Evolutionary conservation across 2,113 vertebrate species (phyloP).

Genomic region (Peromyscus californicus): DNA sequence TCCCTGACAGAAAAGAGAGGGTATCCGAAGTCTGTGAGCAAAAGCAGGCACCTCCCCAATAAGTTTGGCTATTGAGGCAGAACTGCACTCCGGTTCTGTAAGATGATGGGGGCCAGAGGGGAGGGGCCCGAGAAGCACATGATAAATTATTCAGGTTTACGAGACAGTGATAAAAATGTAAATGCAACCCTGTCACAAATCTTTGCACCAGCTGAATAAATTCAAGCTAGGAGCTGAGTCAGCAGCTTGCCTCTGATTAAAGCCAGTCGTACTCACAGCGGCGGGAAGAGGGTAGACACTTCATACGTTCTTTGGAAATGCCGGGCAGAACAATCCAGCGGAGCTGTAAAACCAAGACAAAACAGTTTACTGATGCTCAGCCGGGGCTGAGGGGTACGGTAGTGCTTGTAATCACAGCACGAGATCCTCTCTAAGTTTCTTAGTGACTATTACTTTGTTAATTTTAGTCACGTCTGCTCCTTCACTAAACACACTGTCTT

Average conservation of each 20-base stretch:
- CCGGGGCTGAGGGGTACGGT: neutral
- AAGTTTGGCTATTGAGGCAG: constrained; percentile 48
- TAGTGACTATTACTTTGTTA: constrained; percentile 61
- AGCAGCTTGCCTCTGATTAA: constrained; percentile 73
- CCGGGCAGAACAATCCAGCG: constrained; percentile 50
- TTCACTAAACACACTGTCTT: constrained; percentile 52
- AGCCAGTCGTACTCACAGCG: constrained; percentile 59
- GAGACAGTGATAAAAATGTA: constrained; percentile 79
- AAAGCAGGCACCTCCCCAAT: constrained; percentile 47
- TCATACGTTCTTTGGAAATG: constrained; percentile 58
- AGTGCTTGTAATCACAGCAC: constrained; percentile 50
- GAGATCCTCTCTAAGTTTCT: constrained; percentile 71
- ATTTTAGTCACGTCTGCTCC: neutral
- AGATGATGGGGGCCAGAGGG: neutral
- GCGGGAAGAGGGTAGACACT: constrained; percentile 61
- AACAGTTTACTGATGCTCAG: neutral
- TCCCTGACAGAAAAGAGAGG: constrained; percentile 8
- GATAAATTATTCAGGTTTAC: constrained; percentile 81
- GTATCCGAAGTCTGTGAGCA: constrained; percentile 31
- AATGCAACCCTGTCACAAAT: constrained; percentile 61
- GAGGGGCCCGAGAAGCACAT: constrained; percentile 17
- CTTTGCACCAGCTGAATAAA: constrained; percentile 77
- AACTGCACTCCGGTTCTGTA: constrained; percentile 45
- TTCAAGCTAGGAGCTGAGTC: constrained; percentile 75
- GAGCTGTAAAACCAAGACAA: constrained; percentile 7